Base-by-base conservation (phyloP, 2,113 vertebrate genomes). In the Brachirus orientalis region DNA sequence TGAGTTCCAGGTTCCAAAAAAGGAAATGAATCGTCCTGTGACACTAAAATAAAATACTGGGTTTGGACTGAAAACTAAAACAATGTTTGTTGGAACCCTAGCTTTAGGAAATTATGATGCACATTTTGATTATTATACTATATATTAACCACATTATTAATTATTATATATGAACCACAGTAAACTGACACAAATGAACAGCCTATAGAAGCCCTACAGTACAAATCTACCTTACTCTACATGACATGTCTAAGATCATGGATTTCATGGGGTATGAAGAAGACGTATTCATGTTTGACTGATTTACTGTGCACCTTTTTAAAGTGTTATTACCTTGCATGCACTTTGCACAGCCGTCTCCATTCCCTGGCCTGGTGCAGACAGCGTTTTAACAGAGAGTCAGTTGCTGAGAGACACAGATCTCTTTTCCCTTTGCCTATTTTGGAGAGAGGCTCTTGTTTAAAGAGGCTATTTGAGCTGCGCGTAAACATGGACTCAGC, bases 401-500 rank as follows among this genome's bases (percentile, higher is more conserved):
- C 66, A 71, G 62, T 41, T 63, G 70, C 77, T 72, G 68, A 76
- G 67, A 63, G 63, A n/a, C 82, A 59, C 79, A 35, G 69, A 84
- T 79, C 67, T 60, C 62, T 55, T 80, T 28, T 60, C 66, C 47
- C 43, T 59, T 80, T 86, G 87, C 86, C 93, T 95, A 94, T 95
- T 96, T 96, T 93, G 92, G 92, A 89, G 93, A 89, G 89, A 77
- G 88, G 68, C 82, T 88, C 91, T 88, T 86, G 76, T 86, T 94
- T 85, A 86, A 91, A 91, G 92, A 88, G 77, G 94, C 92, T 92
- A 97, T 94, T 91, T 95, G 95, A 96, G 93, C 90, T 75, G 58
- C 82, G 88, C 86, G 87, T 96, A 96, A 96, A 96, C 94, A 95
- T 93, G 92, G 77, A 75, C 92, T 93, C 89, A 85, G 93, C 84